These are phyloP conservation scores for Terrapene triunguis DNA, from an alignment of 2,113 vertebrate genomes.

Conservation along the genomic window DNA sequence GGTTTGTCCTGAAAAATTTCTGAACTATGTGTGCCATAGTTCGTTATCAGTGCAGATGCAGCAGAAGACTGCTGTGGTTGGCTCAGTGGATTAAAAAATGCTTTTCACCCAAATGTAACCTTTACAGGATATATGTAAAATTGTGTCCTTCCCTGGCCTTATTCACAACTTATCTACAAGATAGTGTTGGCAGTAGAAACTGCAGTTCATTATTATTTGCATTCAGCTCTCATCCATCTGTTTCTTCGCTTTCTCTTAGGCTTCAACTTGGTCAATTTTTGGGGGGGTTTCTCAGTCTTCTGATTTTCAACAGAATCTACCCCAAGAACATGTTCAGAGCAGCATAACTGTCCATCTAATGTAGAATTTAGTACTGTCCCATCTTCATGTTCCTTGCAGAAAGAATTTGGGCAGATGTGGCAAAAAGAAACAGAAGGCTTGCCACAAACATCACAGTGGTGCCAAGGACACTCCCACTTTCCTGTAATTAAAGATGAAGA, in stretches of 20 bases:
- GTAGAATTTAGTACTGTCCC: constrained; percentile 83
- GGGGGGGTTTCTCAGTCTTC: constrained; percentile 67
- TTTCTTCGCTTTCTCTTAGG: constrained; percentile 77
- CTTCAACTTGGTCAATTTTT: constrained; percentile 69
- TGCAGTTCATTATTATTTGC: constrained; percentile 77
- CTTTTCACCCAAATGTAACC: constrained; percentile 61
- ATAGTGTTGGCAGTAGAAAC: constrained; percentile 73
- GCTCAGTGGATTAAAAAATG: constrained; percentile 83
- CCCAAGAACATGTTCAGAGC: constrained; percentile 89
- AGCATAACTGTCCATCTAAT: constrained; percentile 86
- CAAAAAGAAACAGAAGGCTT: constrained; percentile 93
- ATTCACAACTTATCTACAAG: constrained; percentile 83
- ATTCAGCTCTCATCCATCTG: constrained; percentile 81
- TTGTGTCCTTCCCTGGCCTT: constrained; percentile 73
- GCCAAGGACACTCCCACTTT: constrained; percentile 99
- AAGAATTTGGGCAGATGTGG: constrained; percentile 97
- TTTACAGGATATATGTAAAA: constrained; percentile 71
- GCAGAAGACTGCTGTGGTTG: constrained; percentile 78
- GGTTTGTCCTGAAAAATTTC: constrained; percentile 72
- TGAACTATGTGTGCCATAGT: constrained; percentile 68
- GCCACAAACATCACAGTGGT: constrained; percentile 98
- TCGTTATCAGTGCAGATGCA: constrained; percentile 87
- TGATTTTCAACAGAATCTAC: constrained; percentile 68
- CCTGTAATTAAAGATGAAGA: constrained; percentile 79
- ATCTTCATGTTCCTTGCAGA: constrained; percentile 94